phyloP scores from a whole-genome alignment of 2,797 vertebrate species.

The Mus caroli region DNA sequence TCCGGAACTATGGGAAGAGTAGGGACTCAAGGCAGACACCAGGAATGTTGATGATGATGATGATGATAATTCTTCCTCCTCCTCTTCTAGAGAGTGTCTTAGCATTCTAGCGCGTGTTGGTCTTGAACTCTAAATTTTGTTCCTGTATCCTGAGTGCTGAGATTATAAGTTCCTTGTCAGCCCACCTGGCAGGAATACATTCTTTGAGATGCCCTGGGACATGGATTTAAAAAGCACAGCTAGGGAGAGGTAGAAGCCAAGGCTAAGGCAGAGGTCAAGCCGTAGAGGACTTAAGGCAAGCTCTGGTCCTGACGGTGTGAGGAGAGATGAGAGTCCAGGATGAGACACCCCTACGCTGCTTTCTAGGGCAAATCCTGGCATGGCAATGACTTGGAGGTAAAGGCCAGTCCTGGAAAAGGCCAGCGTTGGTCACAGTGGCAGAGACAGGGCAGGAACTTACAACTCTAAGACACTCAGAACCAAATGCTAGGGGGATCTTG shows the following conservation, averaged over 20 bases:
- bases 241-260: background rate
- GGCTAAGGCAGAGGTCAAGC: background rate
- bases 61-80: background rate
- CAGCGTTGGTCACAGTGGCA: background rate
- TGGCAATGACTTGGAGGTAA: background rate
- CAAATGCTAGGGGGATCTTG: background rate
- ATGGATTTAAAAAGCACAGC: background rate
- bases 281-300: background rate
- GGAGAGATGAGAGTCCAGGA: background rate
- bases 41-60: background rate
- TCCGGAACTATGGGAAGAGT: background rate
- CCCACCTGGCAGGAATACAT: background rate
- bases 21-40: background rate
- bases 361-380: background rate
- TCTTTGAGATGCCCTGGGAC: background rate
- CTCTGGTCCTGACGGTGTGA: background rate
- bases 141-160: background rate
- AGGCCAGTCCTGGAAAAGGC: background rate
- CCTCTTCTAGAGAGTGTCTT: background rate
- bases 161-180: background rate
- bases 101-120: background rate
- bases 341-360: background rate
- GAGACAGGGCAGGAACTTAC: background rate
- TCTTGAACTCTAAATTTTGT: background rate
- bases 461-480: background rate